Evolutionary conservation across 1,140 invertebrate genomes (phyloP).

Genomic region (Ceratosolen solmsi): DNA sequence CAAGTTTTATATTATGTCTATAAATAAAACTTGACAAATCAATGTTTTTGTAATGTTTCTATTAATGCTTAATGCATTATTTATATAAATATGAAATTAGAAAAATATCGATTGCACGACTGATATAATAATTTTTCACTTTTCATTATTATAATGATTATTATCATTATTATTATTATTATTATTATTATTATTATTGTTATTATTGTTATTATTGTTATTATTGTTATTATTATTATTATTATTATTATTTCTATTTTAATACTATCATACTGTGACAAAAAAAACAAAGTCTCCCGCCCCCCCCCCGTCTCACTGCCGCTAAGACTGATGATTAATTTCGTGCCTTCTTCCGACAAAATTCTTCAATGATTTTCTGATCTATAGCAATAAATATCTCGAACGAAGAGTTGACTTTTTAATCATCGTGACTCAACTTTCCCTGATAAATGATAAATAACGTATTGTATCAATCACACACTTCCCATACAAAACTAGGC

Average conservation of each 20-base stretch:
- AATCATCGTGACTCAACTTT: neutral
- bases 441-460: constrained; percentile 6
- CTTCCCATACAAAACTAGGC: neutral
- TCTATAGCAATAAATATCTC: neutral
- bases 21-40: neutral
- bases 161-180: no score
- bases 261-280: no score
- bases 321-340: no score
- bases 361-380: neutral
- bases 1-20: neutral
- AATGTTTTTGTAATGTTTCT: neutral
- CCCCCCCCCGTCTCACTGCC: no score
- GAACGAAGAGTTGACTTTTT: neutral
- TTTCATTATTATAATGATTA: no score
- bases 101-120: neutral
- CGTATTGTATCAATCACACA: neutral
- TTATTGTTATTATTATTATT: no score
- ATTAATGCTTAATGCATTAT: neutral
- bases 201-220: no score
- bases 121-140: neutral
- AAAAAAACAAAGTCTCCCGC: no score
- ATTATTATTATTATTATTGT: neutral
- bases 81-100: neutral
- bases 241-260: neutral
- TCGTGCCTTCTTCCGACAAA: neutral